Percentiles rank a stretch among this genome's conserved stretches.
phyloP scores from a whole-genome alignment of 1,140 invertebrate genomes.

The Holcopasites calliopsidis region DNA sequence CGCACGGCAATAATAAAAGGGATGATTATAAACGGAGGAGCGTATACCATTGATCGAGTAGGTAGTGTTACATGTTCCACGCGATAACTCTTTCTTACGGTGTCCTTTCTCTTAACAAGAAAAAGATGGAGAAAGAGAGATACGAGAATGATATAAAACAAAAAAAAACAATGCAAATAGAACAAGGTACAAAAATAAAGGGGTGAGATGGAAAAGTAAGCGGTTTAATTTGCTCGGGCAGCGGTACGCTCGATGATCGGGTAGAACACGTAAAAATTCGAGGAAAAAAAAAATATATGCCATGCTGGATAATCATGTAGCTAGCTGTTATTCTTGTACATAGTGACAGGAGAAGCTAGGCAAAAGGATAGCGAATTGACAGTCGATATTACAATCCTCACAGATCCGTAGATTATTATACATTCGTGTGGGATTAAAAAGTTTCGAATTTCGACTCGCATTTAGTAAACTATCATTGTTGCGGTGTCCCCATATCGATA shows the following conservation, averaged over 20 bases:
- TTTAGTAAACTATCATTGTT: no score
- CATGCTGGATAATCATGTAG: constrained; percentile 78
- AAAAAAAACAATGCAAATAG: background rate
- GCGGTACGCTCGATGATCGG: constrained; percentile 43
- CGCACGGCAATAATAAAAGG: constrained; percentile 1
- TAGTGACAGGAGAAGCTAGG: constrained; percentile 81
- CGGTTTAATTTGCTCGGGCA: constrained; percentile 34
- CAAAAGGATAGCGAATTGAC: constrained; percentile 78
- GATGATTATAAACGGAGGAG: constrained; percentile 17
- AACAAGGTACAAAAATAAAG: background rate
- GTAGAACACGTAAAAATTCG: constrained; percentile 47
- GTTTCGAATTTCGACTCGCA: no score
- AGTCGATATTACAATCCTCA: constrained; percentile 57
- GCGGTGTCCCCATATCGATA: no score
- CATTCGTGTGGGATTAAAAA: constrained; percentile 64
- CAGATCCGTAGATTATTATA: constrained; percentile 45
- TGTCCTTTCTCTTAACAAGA: no score
- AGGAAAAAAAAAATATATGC: constrained; percentile 59
- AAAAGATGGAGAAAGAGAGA: background rate
- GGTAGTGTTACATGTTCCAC: background rate
- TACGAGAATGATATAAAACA: background rate
- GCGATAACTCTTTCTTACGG: background rate
- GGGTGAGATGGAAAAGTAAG: constrained; percentile 21
- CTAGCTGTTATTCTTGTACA: constrained; percentile 77
- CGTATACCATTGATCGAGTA: constrained; percentile 18